Evolutionary conservation across 2,888 invertebrate genomes (phyloP), one percentile per base, ranked within the genome.

Genomic region (Dasypogon diadema): DNA sequence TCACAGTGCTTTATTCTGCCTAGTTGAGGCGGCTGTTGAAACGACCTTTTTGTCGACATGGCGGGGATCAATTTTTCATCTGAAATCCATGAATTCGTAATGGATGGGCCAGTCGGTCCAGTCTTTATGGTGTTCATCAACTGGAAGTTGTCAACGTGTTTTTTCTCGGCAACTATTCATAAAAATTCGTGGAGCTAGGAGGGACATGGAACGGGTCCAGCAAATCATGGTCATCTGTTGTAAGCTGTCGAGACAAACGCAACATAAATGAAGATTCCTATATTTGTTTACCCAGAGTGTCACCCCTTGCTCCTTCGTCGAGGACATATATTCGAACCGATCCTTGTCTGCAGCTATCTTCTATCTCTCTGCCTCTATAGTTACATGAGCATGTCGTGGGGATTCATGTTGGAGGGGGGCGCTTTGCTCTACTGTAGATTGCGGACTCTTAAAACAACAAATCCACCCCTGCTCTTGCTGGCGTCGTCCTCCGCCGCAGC

Each of bases 21-120:
- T n/a, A 1, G 42, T 12, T n/a, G 2, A n/a, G 42, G n/a, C 0
- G 8, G 1, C 12, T 42, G n/a, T 2, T 12, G 3, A 12, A 42
- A 1, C 1, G 0, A 12, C 14, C 51, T 51, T 51, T 16, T 18
- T 5, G 21, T 18, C 18, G 51, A 51, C 51, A 55, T 56, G 22
- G 22, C 55, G 56, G 21, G 48, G 55, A 76, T 76, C 76, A 68
- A 74, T 76, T 74, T 68, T 63, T 48, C 63, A 56, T 55, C 48
- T 48, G 56, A 56, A 76, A 76, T 74, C 68, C 74, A 46, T 74
- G 65, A 74, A 74, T 58, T 56, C 24, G 18, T 76, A 76, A 76
- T 76, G 65, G 65, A 37, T 10, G 48, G 58, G 56, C 22, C 55
- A 65, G 26, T 51, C 24, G 2, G 18, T 37, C 14, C 51, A 75